A percentile compares a stretch with the other conserved stretches of the same genome.
These are phyloP conservation scores for Manis javanica DNA, from an alignment of 2,797 vertebrate species.

Conservation along the genomic window DNA sequence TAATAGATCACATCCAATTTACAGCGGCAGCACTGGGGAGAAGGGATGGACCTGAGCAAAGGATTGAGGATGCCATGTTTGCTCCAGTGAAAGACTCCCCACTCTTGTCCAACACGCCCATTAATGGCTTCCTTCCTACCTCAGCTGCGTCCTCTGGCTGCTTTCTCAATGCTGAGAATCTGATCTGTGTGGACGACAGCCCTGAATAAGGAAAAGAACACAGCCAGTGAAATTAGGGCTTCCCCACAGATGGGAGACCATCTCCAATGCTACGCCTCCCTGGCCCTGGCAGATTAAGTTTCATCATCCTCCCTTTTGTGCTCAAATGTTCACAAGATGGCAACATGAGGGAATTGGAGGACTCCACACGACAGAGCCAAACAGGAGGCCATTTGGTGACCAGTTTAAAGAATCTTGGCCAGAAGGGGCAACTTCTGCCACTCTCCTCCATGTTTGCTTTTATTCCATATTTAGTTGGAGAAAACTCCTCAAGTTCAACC, in stretches of 20 bases:
- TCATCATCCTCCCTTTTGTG: not conserved
- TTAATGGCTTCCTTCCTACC: not conserved
- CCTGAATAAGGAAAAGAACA: not conserved
- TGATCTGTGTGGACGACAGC: not conserved
- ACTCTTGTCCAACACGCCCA: not conserved
- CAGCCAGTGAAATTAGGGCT: constrained; percentile 38
- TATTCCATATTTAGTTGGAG: constrained; percentile 35
- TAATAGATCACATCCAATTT: not conserved
- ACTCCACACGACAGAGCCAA: constrained; percentile 13
- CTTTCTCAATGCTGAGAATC: not conserved
- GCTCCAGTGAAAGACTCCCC: not conserved
- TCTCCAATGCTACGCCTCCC: not conserved
- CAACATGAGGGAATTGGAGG: not conserved
- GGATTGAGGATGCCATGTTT: not conserved
- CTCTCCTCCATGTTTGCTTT: not conserved
- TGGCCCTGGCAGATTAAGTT: not conserved
- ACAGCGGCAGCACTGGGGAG: not conserved
- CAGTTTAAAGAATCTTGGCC: not conserved
- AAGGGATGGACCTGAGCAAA: not conserved
- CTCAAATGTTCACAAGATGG: constrained; percentile 12
- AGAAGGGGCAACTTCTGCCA: not conserved
- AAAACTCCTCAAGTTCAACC: constrained; percentile 5
- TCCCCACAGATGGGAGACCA: not conserved
- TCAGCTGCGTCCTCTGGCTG: not conserved
- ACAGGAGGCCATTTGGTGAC: not conserved